Evolutionary conservation across 2,888 invertebrate genomes (phyloP).

Genomic region (Odontocerum albicorne): DNA sequence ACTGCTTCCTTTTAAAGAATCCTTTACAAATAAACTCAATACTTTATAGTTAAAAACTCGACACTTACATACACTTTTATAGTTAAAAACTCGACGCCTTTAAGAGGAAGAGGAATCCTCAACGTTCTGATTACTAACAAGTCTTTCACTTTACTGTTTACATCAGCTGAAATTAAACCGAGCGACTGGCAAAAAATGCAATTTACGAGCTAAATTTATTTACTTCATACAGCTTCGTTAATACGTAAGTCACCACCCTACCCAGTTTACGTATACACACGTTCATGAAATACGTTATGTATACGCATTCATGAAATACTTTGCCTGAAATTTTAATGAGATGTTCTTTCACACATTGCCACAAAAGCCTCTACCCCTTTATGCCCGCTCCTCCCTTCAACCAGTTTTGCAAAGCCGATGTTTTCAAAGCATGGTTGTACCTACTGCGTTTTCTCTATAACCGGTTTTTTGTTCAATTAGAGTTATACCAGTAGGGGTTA

Average conservation of each 20-base stretch:
- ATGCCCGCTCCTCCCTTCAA: neutral
- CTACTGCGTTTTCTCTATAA: conserved; percentile 10
- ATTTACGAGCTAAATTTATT: neutral
- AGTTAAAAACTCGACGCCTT: no score
- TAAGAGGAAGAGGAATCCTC: no score
- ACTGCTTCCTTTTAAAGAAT: no score
- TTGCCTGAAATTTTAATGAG: conserved; percentile 32
- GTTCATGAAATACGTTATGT: conserved; percentile 12
- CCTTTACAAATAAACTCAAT: no score
- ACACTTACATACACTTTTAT: no score
- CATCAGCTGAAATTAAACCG: no score
- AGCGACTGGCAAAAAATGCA: conserved; percentile 3
- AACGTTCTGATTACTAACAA: no score
- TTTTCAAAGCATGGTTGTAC: conserved; percentile 6
- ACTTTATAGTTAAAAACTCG: no score
- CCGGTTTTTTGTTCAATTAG: conserved; percentile 18
- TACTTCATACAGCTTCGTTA: conserved; percentile 3
- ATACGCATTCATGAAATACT: conserved; percentile 18
- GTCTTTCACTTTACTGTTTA: no score
- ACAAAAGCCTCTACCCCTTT: conserved; percentile 17
- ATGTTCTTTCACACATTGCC: conserved; percentile 29
- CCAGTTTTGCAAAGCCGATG: neutral
- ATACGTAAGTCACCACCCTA: neutral
- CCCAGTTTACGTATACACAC: neutral
- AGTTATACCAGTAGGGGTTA: conserved; percentile 8